Percentiles rank a stretch among this genome's conserved stretches.
These are phyloP conservation scores for Apeltes quadracus DNA, from an alignment of 2,113 vertebrate species.

Conservation along the genomic window DNA sequence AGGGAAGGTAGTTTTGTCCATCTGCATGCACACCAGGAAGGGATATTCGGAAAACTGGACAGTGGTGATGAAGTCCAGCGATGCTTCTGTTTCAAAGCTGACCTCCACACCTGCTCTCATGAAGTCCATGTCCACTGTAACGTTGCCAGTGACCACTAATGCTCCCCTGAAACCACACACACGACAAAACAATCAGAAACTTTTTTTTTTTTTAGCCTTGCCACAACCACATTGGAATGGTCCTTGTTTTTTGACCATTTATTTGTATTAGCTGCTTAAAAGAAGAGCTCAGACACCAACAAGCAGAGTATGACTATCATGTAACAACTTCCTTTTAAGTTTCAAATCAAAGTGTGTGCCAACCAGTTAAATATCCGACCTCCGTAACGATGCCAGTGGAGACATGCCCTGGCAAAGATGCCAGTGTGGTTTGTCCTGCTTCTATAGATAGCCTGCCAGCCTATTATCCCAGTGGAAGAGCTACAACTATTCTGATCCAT, in stretches of 20 bases:
- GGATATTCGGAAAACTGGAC: slow-evolving; percentile 98
- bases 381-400: slow-evolving; percentile 39
- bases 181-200: background rate
- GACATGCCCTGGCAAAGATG: slow-evolving; percentile 59
- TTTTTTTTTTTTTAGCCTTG: background rate
- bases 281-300: slow-evolving; percentile 1
- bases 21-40: slow-evolving; percentile 96
- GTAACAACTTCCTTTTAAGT: slow-evolving; percentile 15
- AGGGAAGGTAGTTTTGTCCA: slow-evolving; percentile 89
- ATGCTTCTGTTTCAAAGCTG: slow-evolving; percentile 85
- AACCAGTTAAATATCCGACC: slow-evolving; percentile 17
- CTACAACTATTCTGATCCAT: slow-evolving; percentile 71
- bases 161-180: slow-evolving; percentile 83
- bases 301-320: background rate
- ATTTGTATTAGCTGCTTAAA: background rate
- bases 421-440: slow-evolving; percentile 68
- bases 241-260: background rate
- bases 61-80: slow-evolving; percentile 91
- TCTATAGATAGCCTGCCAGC: slow-evolving; percentile 73
- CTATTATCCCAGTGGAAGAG: slow-evolving; percentile 74
- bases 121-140: slow-evolving; percentile 90
- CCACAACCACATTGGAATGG: background rate
- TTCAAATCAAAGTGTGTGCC: slow-evolving; percentile 34
- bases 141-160: slow-evolving; percentile 81
- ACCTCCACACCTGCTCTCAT: slow-evolving; percentile 87